phyloP scores from a whole-genome alignment of 2,888 invertebrate genomes.

The Athetis lepigone region DNA sequence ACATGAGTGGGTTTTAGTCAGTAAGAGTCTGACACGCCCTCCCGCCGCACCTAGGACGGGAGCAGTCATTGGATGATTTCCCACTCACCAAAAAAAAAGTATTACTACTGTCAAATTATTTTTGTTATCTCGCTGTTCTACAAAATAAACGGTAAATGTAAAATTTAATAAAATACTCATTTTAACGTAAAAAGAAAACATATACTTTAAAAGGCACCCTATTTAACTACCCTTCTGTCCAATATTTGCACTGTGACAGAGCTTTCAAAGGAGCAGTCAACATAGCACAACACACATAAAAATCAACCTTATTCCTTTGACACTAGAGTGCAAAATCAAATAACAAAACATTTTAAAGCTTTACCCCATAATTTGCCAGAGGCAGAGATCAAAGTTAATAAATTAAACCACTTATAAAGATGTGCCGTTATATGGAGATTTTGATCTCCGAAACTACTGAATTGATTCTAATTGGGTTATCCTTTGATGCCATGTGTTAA shows the following conservation, averaged over 20 bases:
- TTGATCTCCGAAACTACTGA: conserved; percentile 52
- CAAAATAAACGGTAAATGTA: background rate
- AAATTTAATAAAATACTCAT: background rate
- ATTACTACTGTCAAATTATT: too few relatives aligned
- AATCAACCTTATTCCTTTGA: conserved; percentile 22
- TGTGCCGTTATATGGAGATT: conserved; percentile 40
- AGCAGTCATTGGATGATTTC: too few relatives aligned
- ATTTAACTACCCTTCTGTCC: conserved; percentile 42
- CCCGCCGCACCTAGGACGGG: too few relatives aligned
- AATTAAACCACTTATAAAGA: conserved; percentile 63
- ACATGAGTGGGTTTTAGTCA: too few relatives aligned
- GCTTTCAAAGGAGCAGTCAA: conserved; percentile 57
- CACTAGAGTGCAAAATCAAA: conserved; percentile 10
- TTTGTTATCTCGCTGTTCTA: background rate
- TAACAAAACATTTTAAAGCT: conserved; percentile 7
- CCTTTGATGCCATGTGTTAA: conserved; percentile 48
- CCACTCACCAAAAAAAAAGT: too few relatives aligned
- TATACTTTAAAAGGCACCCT: conserved; percentile 1
- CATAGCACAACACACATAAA: conserved; percentile 2
- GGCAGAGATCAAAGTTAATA: conserved; percentile 62
- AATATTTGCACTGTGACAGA: conserved; percentile 33
- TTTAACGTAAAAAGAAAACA: conserved; percentile 13
- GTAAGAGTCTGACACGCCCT: too few relatives aligned
- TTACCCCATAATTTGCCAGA: conserved; percentile 44
- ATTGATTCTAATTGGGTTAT: conserved; percentile 59